Conservation (phyloP, 2,888 invertebrate genomes). For the Hirtodrosophila alboralis region DNA sequence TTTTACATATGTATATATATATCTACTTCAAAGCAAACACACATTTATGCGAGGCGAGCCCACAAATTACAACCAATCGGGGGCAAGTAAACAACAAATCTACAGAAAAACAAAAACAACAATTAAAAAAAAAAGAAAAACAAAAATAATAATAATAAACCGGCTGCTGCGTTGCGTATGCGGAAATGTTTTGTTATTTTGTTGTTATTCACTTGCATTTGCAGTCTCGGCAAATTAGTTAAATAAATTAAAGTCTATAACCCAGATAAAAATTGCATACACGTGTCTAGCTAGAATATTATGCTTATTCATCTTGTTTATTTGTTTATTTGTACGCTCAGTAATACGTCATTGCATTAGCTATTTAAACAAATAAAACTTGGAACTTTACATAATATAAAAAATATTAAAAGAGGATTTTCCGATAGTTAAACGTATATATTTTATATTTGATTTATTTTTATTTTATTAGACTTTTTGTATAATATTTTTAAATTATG, state of each 20-base stretch:
- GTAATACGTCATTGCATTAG: background rate
- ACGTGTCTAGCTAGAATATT: conserved; percentile 13
- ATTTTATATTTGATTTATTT: no score
- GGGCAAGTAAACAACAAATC: conserved; percentile 50
- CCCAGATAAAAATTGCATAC: conserved; percentile 29
- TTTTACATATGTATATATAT: conserved; percentile 8
- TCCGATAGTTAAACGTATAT: no score
- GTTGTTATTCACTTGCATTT: conserved; percentile 34
- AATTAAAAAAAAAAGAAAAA: conserved; percentile 25
- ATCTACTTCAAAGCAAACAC: conserved; percentile 33
- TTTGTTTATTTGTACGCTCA: no score
- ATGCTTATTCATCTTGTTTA: conserved; percentile 1
- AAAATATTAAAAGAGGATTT: no score
- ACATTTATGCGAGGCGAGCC: conserved; percentile 62
- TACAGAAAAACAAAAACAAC: conserved; percentile 48
- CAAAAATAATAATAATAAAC: conserved; percentile 22
- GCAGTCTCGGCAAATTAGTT: conserved; percentile 27
- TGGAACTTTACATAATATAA: no score
- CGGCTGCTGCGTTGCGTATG: conserved; percentile 46
- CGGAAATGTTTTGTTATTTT: conserved; percentile 41
- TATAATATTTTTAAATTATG: no score
- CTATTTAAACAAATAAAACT: no score
- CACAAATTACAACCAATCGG: conserved; percentile 74
- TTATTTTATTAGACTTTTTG: no score
- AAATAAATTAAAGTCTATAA: conserved; percentile 8